Conservation (phyloP, 2,888 invertebrate species). For the Thymelicus acteon region DNA sequence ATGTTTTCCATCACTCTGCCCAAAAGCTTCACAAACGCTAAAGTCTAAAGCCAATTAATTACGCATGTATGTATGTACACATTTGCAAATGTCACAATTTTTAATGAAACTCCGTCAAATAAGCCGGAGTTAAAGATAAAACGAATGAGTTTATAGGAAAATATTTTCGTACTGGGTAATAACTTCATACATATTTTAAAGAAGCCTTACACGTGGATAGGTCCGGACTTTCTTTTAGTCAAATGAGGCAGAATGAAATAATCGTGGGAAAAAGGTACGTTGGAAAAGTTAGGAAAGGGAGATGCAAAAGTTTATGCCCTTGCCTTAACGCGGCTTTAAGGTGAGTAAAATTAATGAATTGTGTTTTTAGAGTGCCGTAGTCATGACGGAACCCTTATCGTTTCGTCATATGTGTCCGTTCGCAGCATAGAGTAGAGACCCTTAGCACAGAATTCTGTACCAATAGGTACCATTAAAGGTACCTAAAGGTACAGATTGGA, state of each 20-base stretch:
- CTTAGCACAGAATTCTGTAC: too few species aligned
- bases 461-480: too few species aligned
- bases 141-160: conserved; percentile 40
- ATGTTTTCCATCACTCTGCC: too few species aligned
- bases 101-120: conserved; percentile 8
- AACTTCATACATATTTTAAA: conserved; percentile 77
- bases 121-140: neutral
- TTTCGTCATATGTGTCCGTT: too few species aligned
- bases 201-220: conserved; percentile 65
- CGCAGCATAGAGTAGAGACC: too few species aligned
- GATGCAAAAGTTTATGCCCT: conserved; percentile 72
- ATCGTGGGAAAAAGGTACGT: conserved; percentile 75
- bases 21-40: neutral
- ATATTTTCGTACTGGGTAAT: conserved; percentile 48
- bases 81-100: neutral
- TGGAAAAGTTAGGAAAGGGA: conserved; percentile 79
- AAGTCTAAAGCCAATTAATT: conserved; percentile 2
- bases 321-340: conserved; percentile 51
- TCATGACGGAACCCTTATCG: too few species aligned
- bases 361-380: too few species aligned
- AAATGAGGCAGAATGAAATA: conserved; percentile 81
- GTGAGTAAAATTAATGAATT: too few species aligned
- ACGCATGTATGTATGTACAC: neutral
- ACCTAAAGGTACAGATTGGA: too few species aligned
- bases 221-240: conserved; percentile 79